These are phyloP conservation scores for Urosaurus nigricauda DNA, from an alignment of 2,797 vertebrate species.

Conservation along the genomic window DNA sequence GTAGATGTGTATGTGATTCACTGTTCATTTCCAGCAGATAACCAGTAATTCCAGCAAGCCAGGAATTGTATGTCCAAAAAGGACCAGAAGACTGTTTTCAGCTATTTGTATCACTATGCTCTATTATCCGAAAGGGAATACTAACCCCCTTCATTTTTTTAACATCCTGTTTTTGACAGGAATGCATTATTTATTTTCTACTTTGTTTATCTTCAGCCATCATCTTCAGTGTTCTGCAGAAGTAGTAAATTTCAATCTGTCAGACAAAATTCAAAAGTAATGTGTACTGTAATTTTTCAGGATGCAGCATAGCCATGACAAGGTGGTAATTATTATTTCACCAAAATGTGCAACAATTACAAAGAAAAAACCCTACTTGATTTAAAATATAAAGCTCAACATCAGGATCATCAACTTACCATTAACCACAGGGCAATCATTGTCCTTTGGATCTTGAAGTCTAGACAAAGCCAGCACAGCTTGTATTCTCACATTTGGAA, in stretches of 20 bases:
- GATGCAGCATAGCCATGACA: not conserved
- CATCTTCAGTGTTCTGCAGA: not conserved
- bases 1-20: not conserved
- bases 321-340: not conserved
- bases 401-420: slow-evolving; percentile 76
- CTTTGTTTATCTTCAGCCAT: not conserved
- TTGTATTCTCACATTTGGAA: slow-evolving; percentile 94
- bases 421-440: slow-evolving; percentile 89
- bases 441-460: slow-evolving; percentile 92
- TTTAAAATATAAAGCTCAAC: not conserved
- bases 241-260: not conserved
- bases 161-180: no score
- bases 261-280: not conserved
- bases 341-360: not conserved
- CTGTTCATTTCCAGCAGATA: not conserved
- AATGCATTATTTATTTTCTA: not conserved
- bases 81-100: not conserved
- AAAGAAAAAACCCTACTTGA: not conserved
- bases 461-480: slow-evolving; percentile 93
- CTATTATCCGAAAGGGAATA: not conserved
- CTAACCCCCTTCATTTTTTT: no score
- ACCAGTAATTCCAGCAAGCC: no score
- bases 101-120: not conserved
- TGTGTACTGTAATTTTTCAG: not conserved
- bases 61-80: not conserved